Conservation (phyloP, 1,140 invertebrate genomes). For the Drosophila erecta region DNA sequence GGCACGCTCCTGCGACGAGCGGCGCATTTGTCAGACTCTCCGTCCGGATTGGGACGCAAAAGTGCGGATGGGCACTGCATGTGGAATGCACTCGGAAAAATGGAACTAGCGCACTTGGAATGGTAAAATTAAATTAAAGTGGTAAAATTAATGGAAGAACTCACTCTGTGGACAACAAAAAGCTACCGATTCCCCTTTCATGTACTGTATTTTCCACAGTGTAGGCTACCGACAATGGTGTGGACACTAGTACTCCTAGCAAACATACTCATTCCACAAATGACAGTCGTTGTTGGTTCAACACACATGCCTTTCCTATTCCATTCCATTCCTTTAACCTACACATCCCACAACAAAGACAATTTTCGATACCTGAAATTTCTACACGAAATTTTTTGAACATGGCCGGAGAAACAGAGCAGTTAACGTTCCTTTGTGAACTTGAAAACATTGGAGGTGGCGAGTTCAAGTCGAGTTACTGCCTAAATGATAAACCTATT, state of each 20-base stretch:
- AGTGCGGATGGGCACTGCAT: conserved; percentile 21
- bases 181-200: too few species aligned
- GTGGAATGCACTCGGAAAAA: conserved; percentile 20
- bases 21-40: conserved; percentile 61
- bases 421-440: background rate
- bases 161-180: too few species aligned
- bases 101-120: too few species aligned
- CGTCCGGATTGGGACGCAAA: conserved; percentile 21
- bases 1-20: conserved; percentile 57
- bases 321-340: conserved; percentile 26
- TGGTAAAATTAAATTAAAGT: too few species aligned
- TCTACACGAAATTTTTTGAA: conserved; percentile 31
- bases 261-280: conserved; percentile 10
- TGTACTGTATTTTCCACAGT: background rate
- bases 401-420: conserved; percentile 22
- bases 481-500: conserved; percentile 34
- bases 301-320: conserved; percentile 5
- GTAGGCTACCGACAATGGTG: background rate
- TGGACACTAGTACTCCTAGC: conserved; percentile 6
- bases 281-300: conserved; percentile 11
- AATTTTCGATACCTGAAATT: conserved; percentile 27
- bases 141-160: too few species aligned
- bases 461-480: conserved; percentile 30
- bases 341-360: conserved; percentile 21
- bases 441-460: background rate